Evolutionary conservation across 2,113 vertebrate genomes (phyloP).

Genomic region (Triplophysa dalaica): DNA sequence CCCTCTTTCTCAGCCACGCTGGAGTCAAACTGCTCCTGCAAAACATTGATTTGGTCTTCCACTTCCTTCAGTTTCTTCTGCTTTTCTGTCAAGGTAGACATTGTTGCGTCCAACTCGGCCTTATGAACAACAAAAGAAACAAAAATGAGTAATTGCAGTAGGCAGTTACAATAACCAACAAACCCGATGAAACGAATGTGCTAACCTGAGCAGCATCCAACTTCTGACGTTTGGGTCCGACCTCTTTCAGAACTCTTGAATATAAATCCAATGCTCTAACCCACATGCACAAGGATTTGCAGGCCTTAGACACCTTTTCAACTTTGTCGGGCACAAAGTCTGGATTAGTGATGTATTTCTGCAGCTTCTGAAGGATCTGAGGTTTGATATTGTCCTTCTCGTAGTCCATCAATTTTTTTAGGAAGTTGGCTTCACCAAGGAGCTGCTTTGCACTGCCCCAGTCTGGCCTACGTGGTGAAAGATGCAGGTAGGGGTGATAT

Average conservation of each 20-base stretch:
- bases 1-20: constrained; percentile 78
- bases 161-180: not conserved
- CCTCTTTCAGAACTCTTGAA: constrained; percentile 79
- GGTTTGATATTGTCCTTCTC: constrained; percentile 84
- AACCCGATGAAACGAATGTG: not conserved
- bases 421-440: constrained; percentile 80
- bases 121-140: constrained; percentile 51
- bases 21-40: constrained; percentile 80
- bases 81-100: constrained; percentile 78
- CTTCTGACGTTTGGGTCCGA: constrained; percentile 80
- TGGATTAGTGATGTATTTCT: constrained; percentile 80
- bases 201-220: constrained; percentile 76
- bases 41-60: constrained; percentile 73
- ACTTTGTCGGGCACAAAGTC: constrained; percentile 85
- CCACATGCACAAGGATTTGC: constrained; percentile 84
- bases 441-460: constrained; percentile 82
- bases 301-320: constrained; percentile 84
- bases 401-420: constrained; percentile 77
- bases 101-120: constrained; percentile 80
- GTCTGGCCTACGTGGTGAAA: constrained; percentile 71
- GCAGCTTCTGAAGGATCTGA: constrained; percentile 77
- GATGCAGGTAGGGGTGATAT: constrained; percentile 1
- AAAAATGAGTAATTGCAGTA: not conserved
- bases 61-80: constrained; percentile 76
- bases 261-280: constrained; percentile 84